Base-by-base conservation (phyloP, 2,888 invertebrate species). In the Busseola fusca region DNA sequence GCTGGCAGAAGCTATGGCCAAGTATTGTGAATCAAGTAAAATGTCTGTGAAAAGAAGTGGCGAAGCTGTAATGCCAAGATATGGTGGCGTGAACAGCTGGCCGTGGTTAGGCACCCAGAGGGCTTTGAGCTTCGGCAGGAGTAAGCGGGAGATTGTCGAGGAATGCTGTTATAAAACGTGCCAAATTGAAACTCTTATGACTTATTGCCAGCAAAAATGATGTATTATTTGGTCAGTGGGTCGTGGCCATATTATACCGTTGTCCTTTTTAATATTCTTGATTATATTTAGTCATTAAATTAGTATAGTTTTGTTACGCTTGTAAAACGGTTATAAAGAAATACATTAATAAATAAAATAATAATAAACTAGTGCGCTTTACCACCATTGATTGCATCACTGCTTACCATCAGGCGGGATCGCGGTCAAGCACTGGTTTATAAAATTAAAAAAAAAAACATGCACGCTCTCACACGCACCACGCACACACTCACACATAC, bases 151-250 rank as follows among this genome's bases (percentile, higher is more conserved):
- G 88, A 16, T 90, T 5, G 88, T 42, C 80, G 16, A 80, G 79
- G 54, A 66, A 45, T 91, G 91, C 84, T 91, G 91, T 64, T 84
- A 86, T 1, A 89, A 91, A 9, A 83, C 88, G 0, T 91, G 91
- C 72, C 72, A 84, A 4, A 25, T 86, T 0, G 72, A 83, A 0
- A 88, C 90, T 60, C 78, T 91, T 9, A 37, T 87, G 21, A 64
- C 78, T 1, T 91, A 90, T 69, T 91, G 91, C 27, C 50, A 50
- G 50, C n/a, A 50, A 34, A 34, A 34, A n/a, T 63, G n/a, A 63
- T 34, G 30, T 30, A 16, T n/a, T 30, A 18, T n/a, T 63, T 50
- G 12, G 16, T 10, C n/a, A 3, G 10, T 48, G n/a, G 16, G n/a
- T n/a, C 45, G 21, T n/a, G 30, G 30, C 45, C n/a, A n/a, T 30